Conservation (phyloP, 1,140 invertebrate species). For the Babylonia areolata region DNA sequence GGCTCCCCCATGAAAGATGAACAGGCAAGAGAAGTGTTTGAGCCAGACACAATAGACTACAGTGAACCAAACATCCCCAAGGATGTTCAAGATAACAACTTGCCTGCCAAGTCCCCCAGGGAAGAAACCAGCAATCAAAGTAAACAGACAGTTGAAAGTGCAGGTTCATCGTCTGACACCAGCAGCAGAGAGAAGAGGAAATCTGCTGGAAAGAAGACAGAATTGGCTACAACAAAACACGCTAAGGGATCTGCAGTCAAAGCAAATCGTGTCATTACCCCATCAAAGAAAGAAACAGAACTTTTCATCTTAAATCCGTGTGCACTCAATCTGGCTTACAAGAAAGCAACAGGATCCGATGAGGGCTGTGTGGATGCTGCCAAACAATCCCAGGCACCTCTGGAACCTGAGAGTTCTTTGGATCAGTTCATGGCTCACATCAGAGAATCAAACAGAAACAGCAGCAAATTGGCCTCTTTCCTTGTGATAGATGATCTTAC, state of each 20-base stretch:
- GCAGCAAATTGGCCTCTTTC: conserved; percentile 23
- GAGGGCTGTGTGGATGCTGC: background rate
- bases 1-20: conserved; percentile 11
- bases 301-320: conserved; percentile 26
- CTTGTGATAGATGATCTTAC: background rate
- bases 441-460: conserved; percentile 20
- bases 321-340: background rate
- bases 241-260: background rate
- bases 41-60: background rate
- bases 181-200: background rate
- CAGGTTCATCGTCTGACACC: background rate
- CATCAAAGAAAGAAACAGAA: conserved; percentile 30
- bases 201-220: background rate
- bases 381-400: background rate
- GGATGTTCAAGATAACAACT: background rate
- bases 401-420: background rate
- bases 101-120: background rate
- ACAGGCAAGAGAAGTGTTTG: background rate
- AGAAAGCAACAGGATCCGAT: background rate
- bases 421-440: conserved; percentile 15
- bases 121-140: background rate
- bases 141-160: background rate
- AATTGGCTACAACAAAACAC: background rate
- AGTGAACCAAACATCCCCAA: background rate
- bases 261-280: background rate